A percentile compares a stretch with the other conserved stretches of the same genome.
Evolutionary conservation across 2,797 vertebrate species (phyloP).

Genomic region (Halcyon chelicuti): DNA sequence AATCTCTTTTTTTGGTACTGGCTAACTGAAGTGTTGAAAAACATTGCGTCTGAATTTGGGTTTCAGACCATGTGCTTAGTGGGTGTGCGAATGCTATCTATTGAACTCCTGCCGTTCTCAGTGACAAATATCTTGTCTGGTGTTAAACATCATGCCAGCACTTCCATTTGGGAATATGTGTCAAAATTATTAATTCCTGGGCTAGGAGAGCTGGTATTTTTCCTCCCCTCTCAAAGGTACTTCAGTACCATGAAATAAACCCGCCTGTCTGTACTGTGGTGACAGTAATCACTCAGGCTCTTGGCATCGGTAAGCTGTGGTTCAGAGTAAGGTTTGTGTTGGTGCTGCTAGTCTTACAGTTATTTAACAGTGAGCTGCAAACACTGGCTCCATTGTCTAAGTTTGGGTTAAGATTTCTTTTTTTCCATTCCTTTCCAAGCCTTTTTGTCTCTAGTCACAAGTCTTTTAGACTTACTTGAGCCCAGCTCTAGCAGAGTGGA

Average conservation of each 20-base stretch:
- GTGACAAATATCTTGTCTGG: not conserved
- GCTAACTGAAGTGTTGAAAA: not conserved
- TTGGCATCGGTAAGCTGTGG: not conserved
- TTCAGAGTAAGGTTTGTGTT: conserved; percentile 18
- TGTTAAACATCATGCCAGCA: not conserved
- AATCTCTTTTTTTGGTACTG: not conserved
- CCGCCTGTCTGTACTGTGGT: not conserved
- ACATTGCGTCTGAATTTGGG: not conserved
- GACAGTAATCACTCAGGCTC: not conserved
- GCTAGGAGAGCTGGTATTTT: not conserved
- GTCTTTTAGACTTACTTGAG: not conserved
- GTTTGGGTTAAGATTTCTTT: not conserved
- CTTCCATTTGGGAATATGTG: not conserved
- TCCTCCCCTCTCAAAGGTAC: not conserved
- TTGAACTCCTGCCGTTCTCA: conserved; percentile 28
- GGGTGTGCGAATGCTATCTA: not conserved
- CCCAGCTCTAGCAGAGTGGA: not conserved
- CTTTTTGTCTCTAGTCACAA: not conserved
- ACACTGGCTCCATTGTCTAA: conserved; percentile 43
- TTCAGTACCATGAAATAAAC: not conserved
- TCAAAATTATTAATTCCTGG: not conserved
- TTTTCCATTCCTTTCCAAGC: not conserved
- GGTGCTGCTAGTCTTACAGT: conserved; percentile 3
- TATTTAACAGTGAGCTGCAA: conserved; percentile 7
- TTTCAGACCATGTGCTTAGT: conserved; percentile 43